Conservation (phyloP, 2,888 invertebrate species). For the Leucophora obtusa region DNA sequence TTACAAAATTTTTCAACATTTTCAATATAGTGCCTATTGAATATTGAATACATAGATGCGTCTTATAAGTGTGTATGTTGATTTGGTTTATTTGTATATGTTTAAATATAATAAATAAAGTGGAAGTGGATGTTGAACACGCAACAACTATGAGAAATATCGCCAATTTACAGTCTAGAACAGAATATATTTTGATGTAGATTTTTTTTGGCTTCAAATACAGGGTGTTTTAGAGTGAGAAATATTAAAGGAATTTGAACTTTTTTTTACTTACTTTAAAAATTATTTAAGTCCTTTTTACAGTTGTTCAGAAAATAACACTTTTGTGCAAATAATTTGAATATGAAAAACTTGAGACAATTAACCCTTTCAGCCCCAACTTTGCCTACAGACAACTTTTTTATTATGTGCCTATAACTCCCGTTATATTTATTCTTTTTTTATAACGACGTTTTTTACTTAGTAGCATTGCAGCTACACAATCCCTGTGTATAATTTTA, state of each 20-base stretch:
- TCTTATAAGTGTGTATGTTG: slow-evolving; percentile 10
- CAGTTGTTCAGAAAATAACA: no score
- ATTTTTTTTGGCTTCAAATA: slow-evolving; percentile 19
- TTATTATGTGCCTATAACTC: no score
- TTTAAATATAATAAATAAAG: slow-evolving; percentile 22
- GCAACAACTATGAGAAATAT: slow-evolving; percentile 48
- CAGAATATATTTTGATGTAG: slow-evolving; percentile 3
- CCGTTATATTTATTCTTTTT: no score
- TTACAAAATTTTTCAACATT: slow-evolving; percentile 36
- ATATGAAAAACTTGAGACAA: no score
- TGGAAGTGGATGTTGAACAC: slow-evolving; percentile 58
- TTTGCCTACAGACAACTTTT: no score
- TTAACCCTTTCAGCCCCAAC: no score
- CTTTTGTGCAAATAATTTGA: no score
- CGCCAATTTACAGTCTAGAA: slow-evolving; percentile 46
- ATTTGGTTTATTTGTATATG: slow-evolving; percentile 7
- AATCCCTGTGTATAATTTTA: no score
- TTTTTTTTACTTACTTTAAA: no score
- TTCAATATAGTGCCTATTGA: slow-evolving; percentile 26
- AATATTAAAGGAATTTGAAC: not conserved
- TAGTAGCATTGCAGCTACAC: no score
- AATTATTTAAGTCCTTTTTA: no score
- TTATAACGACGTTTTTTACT: no score
- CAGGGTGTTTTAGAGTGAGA: slow-evolving; percentile 10
- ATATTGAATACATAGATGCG: slow-evolving; percentile 21